Evolutionary conservation across 2,113 vertebrate species (phyloP), one percentile per base, ranked within the genome.

Genomic region (Petromus typicus): DNA sequence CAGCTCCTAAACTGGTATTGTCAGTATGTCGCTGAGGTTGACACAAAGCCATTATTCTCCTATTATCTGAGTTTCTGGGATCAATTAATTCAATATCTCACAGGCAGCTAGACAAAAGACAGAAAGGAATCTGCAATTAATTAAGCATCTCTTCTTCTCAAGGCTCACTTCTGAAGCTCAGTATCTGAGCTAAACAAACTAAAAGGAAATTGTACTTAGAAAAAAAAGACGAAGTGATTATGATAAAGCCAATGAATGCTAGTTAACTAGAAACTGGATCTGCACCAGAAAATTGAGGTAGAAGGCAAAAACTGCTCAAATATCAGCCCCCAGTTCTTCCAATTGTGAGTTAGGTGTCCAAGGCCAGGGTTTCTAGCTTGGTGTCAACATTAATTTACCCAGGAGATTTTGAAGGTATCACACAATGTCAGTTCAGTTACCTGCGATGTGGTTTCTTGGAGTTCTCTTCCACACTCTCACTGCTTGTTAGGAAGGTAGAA

Each of bases 41-140:
- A 96, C 0, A 0, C 85, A 63, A 96, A 92, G 67, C 71, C 79
- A 80, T 96, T 93, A 92, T 89, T 84, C 54, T 96, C 64, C 89
- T 81, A 79, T 93, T 34, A 92, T n/a, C 82, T 63, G 79, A 73
- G 27, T 48, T 94, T 92, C 78, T 89, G 78, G 78, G 93, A 95
- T 96, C 89, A 86, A 78, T 92, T 90, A 90, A 90, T 83, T 95
- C 89, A 95, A 63, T 82, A 94, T 86, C 92, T 96, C 89, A 79
- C 22, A 79, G 71, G 13, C 71, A 87, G 22, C 34, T 86, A 90
- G 40, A 76, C 25, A 92, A 95, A 20, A 87, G 48, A 66, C n/a
- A 93, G 75, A 45, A 79, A 22, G 14, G 51, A 59, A 71, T 25
- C 69, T 86, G 59, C 22, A 71, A 75, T 91, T 94, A 92, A 90